Conservation (phyloP, 2,113 vertebrate genomes). For the Grammomys surdaster region DNA sequence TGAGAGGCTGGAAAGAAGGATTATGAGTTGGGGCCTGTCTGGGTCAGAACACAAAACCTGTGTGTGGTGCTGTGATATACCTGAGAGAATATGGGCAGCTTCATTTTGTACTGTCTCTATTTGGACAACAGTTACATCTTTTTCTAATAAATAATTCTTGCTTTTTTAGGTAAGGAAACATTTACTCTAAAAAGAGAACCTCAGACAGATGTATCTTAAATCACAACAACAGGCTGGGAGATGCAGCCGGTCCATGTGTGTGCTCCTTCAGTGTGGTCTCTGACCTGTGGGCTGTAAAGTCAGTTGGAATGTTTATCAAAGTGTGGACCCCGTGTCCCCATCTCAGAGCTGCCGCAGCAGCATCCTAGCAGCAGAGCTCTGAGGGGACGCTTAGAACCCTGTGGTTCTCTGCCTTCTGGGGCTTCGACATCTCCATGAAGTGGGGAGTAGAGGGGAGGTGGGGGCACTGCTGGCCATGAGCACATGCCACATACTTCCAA, state of each 20-base stretch:
- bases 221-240: no score
- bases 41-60: neutral
- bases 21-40: no score
- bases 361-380: neutral
- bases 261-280: neutral
- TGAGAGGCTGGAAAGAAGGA: neutral
- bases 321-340: neutral
- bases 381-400: neutral
- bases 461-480: neutral
- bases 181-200: no score
- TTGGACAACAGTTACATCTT: no score
- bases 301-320: neutral
- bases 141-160: no score
- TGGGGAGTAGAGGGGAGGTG: neutral
- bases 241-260: neutral
- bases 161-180: no score
- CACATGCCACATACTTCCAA: no score
- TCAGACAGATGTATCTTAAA: no score
- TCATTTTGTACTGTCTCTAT: no score
- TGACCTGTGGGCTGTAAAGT: neutral
- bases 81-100: neutral
- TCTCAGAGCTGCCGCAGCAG: neutral
- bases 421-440: neutral
- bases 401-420: neutral
- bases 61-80: neutral